Conservation (phyloP, 2,113 vertebrate species). For the Ammodytes marinus region DNA sequence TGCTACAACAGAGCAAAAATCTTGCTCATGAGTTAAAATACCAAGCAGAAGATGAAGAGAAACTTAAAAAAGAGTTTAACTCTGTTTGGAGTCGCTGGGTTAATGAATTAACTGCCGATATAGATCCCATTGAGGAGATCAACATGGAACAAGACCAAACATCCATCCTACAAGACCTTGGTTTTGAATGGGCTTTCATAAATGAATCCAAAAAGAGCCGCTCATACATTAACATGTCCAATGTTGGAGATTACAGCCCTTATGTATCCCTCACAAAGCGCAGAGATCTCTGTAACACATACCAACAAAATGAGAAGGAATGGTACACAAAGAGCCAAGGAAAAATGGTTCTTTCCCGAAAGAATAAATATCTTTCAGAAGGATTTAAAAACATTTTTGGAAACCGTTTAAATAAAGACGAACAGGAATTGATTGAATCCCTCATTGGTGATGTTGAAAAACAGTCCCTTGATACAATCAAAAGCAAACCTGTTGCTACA, state of each 20-base stretch:
- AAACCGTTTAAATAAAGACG: not conserved
- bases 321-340: not conserved
- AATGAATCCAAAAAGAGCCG: not conserved
- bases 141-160: not conserved
- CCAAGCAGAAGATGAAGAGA: constrained; percentile 14
- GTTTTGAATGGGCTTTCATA: not conserved
- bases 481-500: constrained; percentile 35
- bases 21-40: constrained; percentile 45
- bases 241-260: not conserved
- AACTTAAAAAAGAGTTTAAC: constrained; percentile 27
- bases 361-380: too few species aligned
- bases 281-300: not conserved
- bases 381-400: too few species aligned
- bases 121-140: constrained; percentile 34
- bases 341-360: too few species aligned
- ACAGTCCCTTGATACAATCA: not conserved
- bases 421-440: not conserved
- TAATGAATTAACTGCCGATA: constrained; percentile 1
- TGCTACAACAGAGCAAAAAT: constrained; percentile 55
- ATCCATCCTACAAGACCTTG: rapidly evolving
- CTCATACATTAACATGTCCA: not conserved
- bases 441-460: not conserved
- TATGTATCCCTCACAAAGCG: constrained; percentile 18
- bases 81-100: constrained; percentile 22
- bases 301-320: not conserved